Evolutionary conservation across 2,797 vertebrate genomes (phyloP).

Genomic region (Alosa sapidissima): DNA sequence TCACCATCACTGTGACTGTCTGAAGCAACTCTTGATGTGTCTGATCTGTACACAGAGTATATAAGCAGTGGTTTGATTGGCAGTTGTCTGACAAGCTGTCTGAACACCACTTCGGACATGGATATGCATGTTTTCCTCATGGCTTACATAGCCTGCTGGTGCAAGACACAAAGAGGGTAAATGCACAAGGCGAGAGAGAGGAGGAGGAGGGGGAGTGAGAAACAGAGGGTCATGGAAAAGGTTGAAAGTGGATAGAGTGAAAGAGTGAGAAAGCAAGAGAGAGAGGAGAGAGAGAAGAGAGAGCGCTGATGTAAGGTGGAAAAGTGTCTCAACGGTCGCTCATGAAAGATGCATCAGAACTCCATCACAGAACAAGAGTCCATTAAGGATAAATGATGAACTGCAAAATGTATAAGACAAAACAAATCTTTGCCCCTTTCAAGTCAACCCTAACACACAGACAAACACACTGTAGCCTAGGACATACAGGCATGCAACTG

Average conservation of each 20-base stretch:
- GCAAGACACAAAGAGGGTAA: not conserved
- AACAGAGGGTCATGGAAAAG: not conserved
- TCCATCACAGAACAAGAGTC: conserved; percentile 54
- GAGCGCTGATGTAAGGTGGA: conserved; percentile 32
- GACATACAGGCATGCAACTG: not conserved
- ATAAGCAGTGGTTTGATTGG: not conserved
- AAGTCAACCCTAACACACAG: conserved; percentile 5
- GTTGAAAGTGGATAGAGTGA: not conserved
- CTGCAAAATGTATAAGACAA: conserved; percentile 53
- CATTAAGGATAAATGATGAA: conserved; percentile 51
- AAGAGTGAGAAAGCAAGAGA: conserved; percentile 4
- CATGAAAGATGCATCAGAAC: conserved; percentile 60
- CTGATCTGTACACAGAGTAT: not conserved
- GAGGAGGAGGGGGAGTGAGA: not conserved
- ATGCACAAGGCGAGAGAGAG: not conserved
- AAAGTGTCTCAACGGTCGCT: conserved; percentile 41
- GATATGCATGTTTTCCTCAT: conserved; percentile 17
- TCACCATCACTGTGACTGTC: not conserved
- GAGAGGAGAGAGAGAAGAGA: too few species aligned
- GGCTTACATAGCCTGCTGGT: not conserved
- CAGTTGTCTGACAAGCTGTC: conserved; percentile 14
- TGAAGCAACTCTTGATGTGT: not conserved
- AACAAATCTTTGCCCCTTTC: conserved; percentile 51
- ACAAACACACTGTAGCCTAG: not conserved
- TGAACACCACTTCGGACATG: conserved; percentile 25